Base-by-base conservation (phyloP, 2,113 vertebrate genomes). In the Phoenicopterus ruber region DNA sequence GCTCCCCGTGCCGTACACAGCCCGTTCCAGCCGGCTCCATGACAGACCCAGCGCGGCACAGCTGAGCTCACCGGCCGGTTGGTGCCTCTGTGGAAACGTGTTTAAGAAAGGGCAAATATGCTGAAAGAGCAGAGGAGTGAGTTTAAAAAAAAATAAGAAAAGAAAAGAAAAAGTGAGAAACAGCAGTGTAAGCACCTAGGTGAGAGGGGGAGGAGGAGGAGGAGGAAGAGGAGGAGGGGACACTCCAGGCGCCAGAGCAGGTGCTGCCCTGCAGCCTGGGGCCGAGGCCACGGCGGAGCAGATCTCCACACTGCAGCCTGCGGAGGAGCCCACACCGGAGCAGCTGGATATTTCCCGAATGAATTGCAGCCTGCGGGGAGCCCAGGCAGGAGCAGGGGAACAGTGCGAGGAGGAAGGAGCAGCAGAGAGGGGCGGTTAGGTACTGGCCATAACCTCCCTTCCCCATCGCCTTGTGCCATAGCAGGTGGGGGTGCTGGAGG, bases 391-490 rank as follows among this genome's bases (percentile, higher is more conserved):
- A 50, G 67, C 34, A 61, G 55, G 13, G 18, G n/a, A 50, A 25
- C 46, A 77, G n/a, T 19, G n/a, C 4, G 7, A 62, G 11, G 16
- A 62, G 28, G 17, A 50, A 50, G 58, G 29, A 50, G 58, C 58
- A 9, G n/a, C n/a, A n/a, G n/a, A n/a, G n/a, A n/a, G n/a, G n/a
- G n/a, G n/a, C n/a, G n/a, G n/a, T n/a, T 38, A 49, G 28, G 26
- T 49, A 18, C n/a, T 62, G 74, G 10, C 28, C 8, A 6, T 61
- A 24, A 24, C 11, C 34, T 26, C 18, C 26, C 17, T 36, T 36
- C 34, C 42, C 31, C 13, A n/a, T n/a, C 40, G 10, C 25, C 44
- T 11, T 50, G 32, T 20, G 17, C 46, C 4, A 1, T 2, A 0
- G 13, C 34, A 11, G 10, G 10, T 47, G 32, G 66, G 22, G 22